These are phyloP conservation scores for Andrena camellia DNA, from an alignment of 2,888 invertebrate genomes.

Conservation along the genomic window DNA sequence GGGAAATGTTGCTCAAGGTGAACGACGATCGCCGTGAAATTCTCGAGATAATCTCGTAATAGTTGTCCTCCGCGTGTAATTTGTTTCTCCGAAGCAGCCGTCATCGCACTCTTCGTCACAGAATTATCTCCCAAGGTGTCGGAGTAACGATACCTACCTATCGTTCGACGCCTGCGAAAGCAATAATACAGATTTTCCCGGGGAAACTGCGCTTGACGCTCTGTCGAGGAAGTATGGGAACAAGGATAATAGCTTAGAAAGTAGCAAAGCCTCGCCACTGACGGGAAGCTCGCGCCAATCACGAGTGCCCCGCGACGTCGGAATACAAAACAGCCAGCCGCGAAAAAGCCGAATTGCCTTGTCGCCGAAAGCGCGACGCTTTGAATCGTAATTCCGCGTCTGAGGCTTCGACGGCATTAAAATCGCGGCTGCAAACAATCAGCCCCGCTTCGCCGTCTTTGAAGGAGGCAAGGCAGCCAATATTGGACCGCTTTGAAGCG, in stretches of 20 bases:
- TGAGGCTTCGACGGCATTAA: constrained; percentile 46
- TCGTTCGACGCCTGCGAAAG: neutral
- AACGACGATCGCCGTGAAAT: constrained; percentile 48
- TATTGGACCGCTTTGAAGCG: constrained; percentile 76
- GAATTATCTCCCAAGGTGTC: neutral
- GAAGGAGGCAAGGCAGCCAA: constrained; percentile 72
- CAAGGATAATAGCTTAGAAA: constrained; percentile 13
- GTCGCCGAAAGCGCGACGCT: constrained; percentile 47
- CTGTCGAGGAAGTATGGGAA: neutral
- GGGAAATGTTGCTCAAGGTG: constrained; percentile 46
- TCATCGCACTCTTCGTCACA: neutral
- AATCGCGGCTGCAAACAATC: constrained; percentile 72
- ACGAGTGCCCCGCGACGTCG: constrained; percentile 10
- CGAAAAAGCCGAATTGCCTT: constrained; percentile 27
- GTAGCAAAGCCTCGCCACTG: constrained; percentile 14
- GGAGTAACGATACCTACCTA: neutral
- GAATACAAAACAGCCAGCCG: constrained; percentile 48
- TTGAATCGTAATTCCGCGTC: constrained; percentile 56
- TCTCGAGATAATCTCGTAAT: constrained; percentile 42
- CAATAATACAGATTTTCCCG: constrained; percentile 10
- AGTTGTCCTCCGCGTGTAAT: constrained; percentile 53
- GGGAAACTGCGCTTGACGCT: neutral
- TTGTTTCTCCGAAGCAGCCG: constrained; percentile 49
- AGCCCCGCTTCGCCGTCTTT: constrained; percentile 74
- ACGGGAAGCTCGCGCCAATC: constrained; percentile 33